Percentiles rank a stretch among this genome's conserved stretches.
Evolutionary conservation across 2,888 invertebrate species (phyloP).

Genomic region (Ptychoptera albimana): DNA sequence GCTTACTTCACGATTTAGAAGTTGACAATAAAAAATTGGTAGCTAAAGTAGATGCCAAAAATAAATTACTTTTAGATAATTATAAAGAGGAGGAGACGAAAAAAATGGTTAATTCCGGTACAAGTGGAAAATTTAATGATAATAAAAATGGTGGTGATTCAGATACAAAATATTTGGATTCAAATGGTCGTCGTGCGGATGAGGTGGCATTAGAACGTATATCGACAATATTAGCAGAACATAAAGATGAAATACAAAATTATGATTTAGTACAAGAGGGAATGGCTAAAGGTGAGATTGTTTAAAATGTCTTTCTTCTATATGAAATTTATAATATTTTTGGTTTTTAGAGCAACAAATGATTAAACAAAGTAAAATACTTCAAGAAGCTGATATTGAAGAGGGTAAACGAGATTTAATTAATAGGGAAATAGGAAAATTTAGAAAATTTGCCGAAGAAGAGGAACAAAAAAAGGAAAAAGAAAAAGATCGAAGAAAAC

Average conservation of each 20-base stretch:
- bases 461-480: slow-evolving; percentile 32
- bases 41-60: slow-evolving; percentile 95
- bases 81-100: slow-evolving; percentile 64
- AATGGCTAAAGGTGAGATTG: not conserved
- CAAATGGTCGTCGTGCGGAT: slow-evolving; percentile 57
- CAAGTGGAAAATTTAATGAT: slow-evolving; percentile 42
- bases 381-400: slow-evolving; percentile 81
- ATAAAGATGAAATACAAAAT: slow-evolving; percentile 59
- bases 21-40: slow-evolving; percentile 88
- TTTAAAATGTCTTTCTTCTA: not conserved
- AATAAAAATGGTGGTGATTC: slow-evolving; percentile 20
- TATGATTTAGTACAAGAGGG: slow-evolving; percentile 48
- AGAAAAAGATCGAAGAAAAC: slow-evolving; percentile 32
- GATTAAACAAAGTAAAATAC: slow-evolving; percentile 27
- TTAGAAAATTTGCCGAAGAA: slow-evolving; percentile 67
- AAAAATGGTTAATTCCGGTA: slow-evolving; percentile 36
- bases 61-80: slow-evolving; percentile 82
- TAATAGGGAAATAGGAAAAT: slow-evolving; percentile 92
- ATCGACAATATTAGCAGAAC: slow-evolving; percentile 65
- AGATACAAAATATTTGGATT: slow-evolving; percentile 52
- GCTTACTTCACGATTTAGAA: slow-evolving; percentile 80
- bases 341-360: slow-evolving; percentile 7
- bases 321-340: slow-evolving; percentile 1
- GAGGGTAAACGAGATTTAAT: slow-evolving; percentile 94
- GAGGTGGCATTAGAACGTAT: slow-evolving; percentile 60